phyloP scores from a whole-genome alignment of 1,140 invertebrate genomes.

The Tetramorium parvispinum region DNA sequence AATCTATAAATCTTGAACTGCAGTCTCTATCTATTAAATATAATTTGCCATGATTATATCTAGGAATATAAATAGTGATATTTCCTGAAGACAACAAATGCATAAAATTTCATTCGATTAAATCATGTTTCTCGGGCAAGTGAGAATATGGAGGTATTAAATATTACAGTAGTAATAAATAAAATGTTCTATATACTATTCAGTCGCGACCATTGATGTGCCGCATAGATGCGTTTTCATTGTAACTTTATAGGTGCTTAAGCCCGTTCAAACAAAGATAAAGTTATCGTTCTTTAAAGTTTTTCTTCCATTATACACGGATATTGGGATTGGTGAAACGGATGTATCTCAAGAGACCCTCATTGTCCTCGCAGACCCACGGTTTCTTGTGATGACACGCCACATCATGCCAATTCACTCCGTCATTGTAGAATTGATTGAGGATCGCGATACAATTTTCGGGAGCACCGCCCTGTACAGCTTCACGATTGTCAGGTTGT shows the following conservation, averaged over 20 bases:
- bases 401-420: constrained; percentile 95
- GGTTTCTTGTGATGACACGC: constrained; percentile 94
- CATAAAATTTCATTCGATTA: background rate
- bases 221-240: background rate
- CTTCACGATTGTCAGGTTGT: constrained; percentile 93
- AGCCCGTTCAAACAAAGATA: background rate
- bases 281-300: background rate
- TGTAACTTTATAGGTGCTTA: constrained; percentile 21
- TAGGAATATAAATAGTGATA: constrained; percentile 45
- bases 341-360: constrained; percentile 92
- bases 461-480: constrained; percentile 91
- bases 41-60: background rate
- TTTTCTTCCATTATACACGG: constrained; percentile 86
- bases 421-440: constrained; percentile 95
- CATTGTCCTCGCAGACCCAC: constrained; percentile 94
- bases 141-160: constrained; percentile 35
- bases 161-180: constrained; percentile 79
- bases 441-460: constrained; percentile 93
- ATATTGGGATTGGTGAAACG: constrained; percentile 91
- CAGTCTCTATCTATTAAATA: background rate
- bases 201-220: constrained; percentile 77
- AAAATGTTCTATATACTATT: constrained; percentile 80
- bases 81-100: background rate
- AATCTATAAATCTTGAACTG: constrained; percentile 2
- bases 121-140: background rate